Percentiles rank a stretch among this genome's conserved stretches.
phyloP scores from a whole-genome alignment of 2,113 vertebrate genomes.

The Myrmecobius fasciatus region DNA sequence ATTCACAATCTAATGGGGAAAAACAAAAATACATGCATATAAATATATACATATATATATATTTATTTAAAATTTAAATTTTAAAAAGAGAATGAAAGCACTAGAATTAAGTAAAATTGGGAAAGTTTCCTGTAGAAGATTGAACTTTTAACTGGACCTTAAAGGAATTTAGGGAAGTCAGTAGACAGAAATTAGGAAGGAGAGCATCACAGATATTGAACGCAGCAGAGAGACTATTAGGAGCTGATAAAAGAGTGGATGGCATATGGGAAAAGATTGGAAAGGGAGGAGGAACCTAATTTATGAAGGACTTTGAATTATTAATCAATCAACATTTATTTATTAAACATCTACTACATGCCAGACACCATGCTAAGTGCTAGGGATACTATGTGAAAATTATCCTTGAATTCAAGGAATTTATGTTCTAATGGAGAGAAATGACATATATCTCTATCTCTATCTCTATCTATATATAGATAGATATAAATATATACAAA shows the following conservation, averaged over 20 bases:
- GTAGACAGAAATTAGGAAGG: neutral
- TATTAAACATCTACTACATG: neutral
- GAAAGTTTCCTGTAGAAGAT: neutral
- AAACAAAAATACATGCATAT: neutral
- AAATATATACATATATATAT: neutral
- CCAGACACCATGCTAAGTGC: neutral
- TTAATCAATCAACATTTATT: neutral
- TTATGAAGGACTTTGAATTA: neutral
- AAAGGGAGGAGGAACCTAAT: neutral
- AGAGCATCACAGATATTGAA: neutral
- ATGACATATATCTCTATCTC: neutral
- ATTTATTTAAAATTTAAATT: neutral
- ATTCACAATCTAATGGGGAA: neutral
- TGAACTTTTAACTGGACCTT: neutral
- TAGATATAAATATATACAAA: neutral
- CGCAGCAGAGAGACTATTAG: neutral
- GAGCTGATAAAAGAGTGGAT: neutral
- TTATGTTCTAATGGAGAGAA: neutral
- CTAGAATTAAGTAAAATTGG: neutral
- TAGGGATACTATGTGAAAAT: neutral
- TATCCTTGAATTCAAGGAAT: neutral
- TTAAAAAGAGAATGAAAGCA: neutral
- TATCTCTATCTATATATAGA: too few relatives aligned
- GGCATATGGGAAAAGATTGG: neutral
- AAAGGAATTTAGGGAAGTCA: neutral